Percentiles rank a stretch among this genome's conserved stretches.
These are phyloP conservation scores for Drosophila picticornis DNA, from an alignment of 2,888 invertebrate genomes.

Conservation along the genomic window DNA sequence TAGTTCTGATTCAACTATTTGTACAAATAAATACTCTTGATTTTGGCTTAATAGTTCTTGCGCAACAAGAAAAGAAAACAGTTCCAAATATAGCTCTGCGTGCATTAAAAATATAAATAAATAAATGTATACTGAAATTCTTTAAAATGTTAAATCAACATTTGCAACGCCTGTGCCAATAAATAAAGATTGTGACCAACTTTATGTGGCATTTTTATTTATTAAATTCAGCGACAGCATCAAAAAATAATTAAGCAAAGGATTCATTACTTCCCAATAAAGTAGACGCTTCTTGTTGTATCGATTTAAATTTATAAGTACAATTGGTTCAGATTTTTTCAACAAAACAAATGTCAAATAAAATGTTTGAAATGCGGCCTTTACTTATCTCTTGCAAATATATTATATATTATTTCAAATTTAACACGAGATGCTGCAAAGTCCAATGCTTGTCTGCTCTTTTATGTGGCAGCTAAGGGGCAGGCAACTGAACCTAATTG, in stretches of 20 bases:
- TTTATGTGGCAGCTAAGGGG: constrained; percentile 21
- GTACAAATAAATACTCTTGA: background rate
- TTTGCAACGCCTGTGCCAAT: too few species aligned
- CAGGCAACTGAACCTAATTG: constrained; percentile 37
- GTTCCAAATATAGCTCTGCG: background rate
- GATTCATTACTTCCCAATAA: background rate
- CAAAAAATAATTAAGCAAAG: background rate
- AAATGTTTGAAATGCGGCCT: background rate
- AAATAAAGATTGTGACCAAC: too few species aligned
- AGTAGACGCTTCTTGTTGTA: background rate
- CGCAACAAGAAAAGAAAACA: background rate
- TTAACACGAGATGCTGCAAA: background rate
- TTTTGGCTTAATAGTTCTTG: background rate
- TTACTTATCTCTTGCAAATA: background rate
- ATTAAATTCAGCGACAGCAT: background rate
- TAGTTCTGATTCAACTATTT: background rate
- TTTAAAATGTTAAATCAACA: too few species aligned
- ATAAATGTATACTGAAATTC: background rate
- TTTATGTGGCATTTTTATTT: background rate
- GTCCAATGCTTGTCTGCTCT: background rate
- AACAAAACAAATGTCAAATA: background rate
- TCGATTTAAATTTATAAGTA: background rate
- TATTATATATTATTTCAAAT: background rate
- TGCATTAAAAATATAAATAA: background rate
- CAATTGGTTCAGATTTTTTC: background rate